Conservation (phyloP, 2,797 vertebrate genomes). For the Adelosebastes latens region DNA sequence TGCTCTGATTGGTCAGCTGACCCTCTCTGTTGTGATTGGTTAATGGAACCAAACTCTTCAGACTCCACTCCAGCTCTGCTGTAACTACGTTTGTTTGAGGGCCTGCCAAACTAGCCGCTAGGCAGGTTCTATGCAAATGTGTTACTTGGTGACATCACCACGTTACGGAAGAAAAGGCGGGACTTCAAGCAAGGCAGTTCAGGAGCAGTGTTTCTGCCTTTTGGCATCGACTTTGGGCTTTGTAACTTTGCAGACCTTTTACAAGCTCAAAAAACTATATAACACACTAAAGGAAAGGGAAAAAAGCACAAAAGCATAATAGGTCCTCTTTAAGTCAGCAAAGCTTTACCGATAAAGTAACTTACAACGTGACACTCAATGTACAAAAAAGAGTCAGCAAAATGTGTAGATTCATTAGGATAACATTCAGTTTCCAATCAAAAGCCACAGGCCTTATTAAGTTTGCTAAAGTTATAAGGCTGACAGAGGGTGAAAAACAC, state of each 20-base stretch:
- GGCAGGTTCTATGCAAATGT: background rate
- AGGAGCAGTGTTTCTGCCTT: background rate
- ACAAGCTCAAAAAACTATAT: too few species aligned
- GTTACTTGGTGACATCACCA: background rate
- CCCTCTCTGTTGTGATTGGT: background rate
- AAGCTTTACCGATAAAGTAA: background rate
- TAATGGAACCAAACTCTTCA: background rate
- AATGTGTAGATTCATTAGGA: background rate
- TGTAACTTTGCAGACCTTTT: background rate
- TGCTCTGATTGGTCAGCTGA: background rate
- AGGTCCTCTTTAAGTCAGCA: background rate
- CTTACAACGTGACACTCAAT: background rate
- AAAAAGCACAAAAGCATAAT: background rate
- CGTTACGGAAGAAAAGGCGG: background rate
- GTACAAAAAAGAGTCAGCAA: background rate
- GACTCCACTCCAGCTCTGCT: background rate
- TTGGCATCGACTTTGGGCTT: background rate
- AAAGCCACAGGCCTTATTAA: background rate
- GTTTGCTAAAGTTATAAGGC: background rate
- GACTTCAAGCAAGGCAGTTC: background rate
- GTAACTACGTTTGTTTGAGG: background rate
- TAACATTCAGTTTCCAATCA: background rate
- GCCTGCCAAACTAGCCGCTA: background rate
- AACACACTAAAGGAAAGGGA: too few species aligned
- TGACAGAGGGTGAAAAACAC: background rate